These are phyloP conservation scores for Trachelus troglodyta DNA, from an alignment of 2,888 invertebrate genomes.

Conservation along the genomic window DNA sequence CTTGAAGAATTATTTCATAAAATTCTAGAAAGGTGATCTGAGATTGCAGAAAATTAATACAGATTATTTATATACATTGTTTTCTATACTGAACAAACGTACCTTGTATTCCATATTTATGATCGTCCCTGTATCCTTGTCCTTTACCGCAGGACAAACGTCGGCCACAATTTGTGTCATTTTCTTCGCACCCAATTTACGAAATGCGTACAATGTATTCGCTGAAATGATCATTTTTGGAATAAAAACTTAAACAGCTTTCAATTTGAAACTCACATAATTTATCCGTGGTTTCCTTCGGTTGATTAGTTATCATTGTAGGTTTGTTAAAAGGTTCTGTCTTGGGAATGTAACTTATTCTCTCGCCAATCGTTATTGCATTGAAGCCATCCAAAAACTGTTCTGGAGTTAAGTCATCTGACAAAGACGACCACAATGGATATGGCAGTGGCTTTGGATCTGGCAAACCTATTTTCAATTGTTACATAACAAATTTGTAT, in stretches of 20 bases:
- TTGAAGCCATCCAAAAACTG: constrained; percentile 42
- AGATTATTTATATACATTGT: not conserved
- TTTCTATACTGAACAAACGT: not conserved
- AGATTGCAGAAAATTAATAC: constrained; percentile 11
- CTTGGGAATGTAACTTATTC: constrained; percentile 41
- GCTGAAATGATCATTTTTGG: constrained; percentile 21
- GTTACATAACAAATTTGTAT: not conserved
- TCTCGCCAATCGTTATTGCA: constrained; percentile 44
- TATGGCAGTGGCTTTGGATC: constrained; percentile 3
- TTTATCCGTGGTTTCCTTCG: not conserved
- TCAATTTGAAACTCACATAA: not conserved
- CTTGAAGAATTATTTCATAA: constrained; percentile 69
- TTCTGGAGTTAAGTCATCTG: constrained; percentile 10
- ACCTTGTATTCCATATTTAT: constrained; percentile 68
- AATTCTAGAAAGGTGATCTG: constrained; percentile 72
- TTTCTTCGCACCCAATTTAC: constrained; percentile 50
- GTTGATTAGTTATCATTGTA: not conserved
- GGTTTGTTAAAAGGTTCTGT: not conserved
- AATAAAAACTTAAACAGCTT: not conserved
- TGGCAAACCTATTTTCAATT: not conserved
- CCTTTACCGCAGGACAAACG: constrained; percentile 68
- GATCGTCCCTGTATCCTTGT: constrained; percentile 54
- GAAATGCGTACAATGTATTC: constrained; percentile 50
- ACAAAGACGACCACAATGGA: constrained; percentile 3
- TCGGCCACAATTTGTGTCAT: constrained; percentile 52